Evolutionary conservation across 2,888 invertebrate species (phyloP).

Genomic region (Ophioninae sp.): DNA sequence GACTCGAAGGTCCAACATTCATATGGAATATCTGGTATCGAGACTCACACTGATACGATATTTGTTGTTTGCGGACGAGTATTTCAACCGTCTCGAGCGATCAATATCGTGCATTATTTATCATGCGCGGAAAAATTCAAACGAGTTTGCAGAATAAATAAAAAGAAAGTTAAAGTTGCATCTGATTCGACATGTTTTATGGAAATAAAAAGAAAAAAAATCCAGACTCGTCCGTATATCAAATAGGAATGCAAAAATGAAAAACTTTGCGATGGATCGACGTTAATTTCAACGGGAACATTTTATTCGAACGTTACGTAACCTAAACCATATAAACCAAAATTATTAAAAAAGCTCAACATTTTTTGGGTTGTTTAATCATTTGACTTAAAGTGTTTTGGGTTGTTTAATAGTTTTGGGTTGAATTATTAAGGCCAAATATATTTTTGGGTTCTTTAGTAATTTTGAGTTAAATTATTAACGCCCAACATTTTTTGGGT

Average conservation of each 20-base stretch:
- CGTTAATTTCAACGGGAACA: neutral
- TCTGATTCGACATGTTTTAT: neutral
- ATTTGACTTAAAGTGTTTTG: neutral
- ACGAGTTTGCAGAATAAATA: neutral
- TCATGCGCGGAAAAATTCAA: neutral
- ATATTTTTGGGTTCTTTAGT: too few relatives aligned
- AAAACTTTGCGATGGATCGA: neutral
- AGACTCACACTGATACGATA: neutral
- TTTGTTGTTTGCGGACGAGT: neutral
- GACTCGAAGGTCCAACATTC: conserved; percentile 19
- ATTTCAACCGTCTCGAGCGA: neutral
- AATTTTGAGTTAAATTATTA: too few relatives aligned
- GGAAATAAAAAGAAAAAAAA: neutral
- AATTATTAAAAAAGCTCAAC: neutral
- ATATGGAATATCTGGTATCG: conserved; percentile 5
- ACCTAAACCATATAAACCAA: neutral
- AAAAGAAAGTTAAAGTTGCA: neutral
- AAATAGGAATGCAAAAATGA: neutral
- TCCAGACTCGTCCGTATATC: neutral
- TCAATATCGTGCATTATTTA: neutral
- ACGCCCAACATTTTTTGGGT: too few relatives aligned
- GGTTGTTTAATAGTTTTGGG: too few relatives aligned
- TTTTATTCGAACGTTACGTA: neutral
- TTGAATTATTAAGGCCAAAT: too few relatives aligned
- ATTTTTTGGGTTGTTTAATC: neutral